Conservation (phyloP, 2,888 invertebrate species). For the Anthrax anthrax region DNA sequence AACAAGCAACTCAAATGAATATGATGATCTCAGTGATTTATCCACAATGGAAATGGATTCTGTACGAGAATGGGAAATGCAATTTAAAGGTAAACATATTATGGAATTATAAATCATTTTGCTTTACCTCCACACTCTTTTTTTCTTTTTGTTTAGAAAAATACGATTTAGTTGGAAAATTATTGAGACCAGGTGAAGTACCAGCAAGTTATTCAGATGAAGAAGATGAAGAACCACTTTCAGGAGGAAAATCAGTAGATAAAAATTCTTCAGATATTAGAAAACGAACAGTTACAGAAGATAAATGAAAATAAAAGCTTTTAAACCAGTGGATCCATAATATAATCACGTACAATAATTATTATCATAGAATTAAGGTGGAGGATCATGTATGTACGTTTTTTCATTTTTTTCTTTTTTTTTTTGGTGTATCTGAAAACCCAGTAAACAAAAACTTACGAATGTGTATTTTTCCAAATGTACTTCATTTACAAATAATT, state of each 20-base stretch:
- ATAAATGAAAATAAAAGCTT: no score
- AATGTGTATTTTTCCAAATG: no score
- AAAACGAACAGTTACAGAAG: no score
- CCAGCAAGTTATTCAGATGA: conserved; percentile 85
- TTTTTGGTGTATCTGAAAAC: no score
- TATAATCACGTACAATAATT: no score
- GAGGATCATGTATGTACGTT: no score
- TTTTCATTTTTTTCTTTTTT: no score
- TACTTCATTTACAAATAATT: no score
- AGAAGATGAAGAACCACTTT: conserved; percentile 37
- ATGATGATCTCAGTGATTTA: conserved; percentile 92
- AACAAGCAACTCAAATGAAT: conserved; percentile 63
- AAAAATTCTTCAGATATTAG: no score
- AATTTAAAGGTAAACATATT: conserved; percentile 77
- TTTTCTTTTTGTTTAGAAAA: conserved; percentile 50
- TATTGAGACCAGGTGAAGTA: conserved; percentile 82
- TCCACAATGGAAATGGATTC: conserved; percentile 89
- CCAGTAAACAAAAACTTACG: no score
- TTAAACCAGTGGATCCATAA: no score
- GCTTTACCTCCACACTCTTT: background rate
- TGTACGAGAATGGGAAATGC: conserved; percentile 92
- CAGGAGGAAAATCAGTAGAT: background rate
- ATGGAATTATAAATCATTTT: background rate
- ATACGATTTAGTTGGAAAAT: conserved; percentile 79
- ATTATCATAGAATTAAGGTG: no score